Conservation (phyloP, 2,113 vertebrate genomes). For the Stomatorhinus ivindoensis region DNA sequence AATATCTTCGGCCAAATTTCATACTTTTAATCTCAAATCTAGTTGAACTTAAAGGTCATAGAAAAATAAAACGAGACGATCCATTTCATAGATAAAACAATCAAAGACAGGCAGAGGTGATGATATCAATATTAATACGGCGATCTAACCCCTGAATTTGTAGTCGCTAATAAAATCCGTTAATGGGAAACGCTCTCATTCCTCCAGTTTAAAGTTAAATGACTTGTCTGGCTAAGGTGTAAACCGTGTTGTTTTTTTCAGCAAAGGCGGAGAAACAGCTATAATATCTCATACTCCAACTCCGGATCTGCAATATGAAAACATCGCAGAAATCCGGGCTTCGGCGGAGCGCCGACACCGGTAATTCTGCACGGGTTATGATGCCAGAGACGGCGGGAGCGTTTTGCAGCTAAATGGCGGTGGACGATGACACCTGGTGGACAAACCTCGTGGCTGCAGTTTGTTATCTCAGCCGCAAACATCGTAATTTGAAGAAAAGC, state of each 20-base stretch:
- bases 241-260: not conserved
- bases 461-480: not conserved
- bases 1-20: not conserved
- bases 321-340: not conserved
- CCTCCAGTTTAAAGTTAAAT: slow-evolving; percentile 47
- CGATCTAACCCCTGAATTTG: slow-evolving; percentile 8
- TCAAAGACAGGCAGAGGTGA: not conserved
- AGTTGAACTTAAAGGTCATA: not conserved
- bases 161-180: slow-evolving; percentile 60
- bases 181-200: slow-evolving; percentile 30
- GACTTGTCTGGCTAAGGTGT: slow-evolving; percentile 27
- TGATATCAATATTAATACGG: not conserved
- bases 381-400: not conserved
- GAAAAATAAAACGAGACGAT: not conserved
- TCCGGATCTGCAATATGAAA: not conserved
- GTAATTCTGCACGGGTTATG: not conserved
- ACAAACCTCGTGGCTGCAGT: not conserved
- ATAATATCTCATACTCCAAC: not conserved
- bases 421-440: slow-evolving; percentile 1
- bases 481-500: not conserved
- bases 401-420: not conserved
- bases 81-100: not conserved
- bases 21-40: not conserved
- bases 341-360: too few species aligned
- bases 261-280: not conserved